Evolutionary conservation across 2,888 invertebrate genomes (phyloP).

Genomic region (Parnassius smintheus): DNA sequence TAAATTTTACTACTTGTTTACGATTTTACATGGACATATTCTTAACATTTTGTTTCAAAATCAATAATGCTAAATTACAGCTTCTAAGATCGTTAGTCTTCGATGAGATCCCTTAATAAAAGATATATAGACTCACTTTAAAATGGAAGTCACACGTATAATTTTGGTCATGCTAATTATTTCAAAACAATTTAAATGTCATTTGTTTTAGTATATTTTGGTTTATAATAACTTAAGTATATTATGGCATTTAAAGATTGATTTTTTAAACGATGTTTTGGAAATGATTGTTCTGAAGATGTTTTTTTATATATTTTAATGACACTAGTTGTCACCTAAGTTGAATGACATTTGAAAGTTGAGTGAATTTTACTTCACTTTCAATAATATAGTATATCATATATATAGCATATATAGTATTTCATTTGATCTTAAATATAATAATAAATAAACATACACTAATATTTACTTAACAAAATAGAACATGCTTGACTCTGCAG

Average conservation of each 20-base stretch:
- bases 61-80: conserved; percentile 55
- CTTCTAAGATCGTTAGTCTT: conserved; percentile 39
- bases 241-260: background rate
- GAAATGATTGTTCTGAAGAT: too few species aligned
- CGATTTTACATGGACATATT: conserved; percentile 48
- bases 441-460: too few species aligned
- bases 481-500: too few species aligned
- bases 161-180: conserved; percentile 17
- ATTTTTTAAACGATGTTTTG: background rate
- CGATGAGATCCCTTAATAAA: conserved; percentile 22
- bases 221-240: background rate
- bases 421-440: too few species aligned
- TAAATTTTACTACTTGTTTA: conserved; percentile 37
- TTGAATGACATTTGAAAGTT: too few species aligned
- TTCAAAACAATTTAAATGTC: conserved; percentile 9
- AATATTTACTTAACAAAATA: too few species aligned
- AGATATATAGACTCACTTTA: conserved; percentile 23
- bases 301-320: too few species aligned
- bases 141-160: conserved; percentile 13
- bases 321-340: too few species aligned
- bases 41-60: conserved; percentile 56
- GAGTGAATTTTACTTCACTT: too few species aligned
- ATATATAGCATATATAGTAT: too few species aligned
- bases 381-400: too few species aligned
- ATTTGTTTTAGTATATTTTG: conserved; percentile 12